These are phyloP conservation scores for Thalassarche chlororhynchos DNA, from an alignment of 2,113 vertebrate genomes.

Conservation along the genomic window DNA sequence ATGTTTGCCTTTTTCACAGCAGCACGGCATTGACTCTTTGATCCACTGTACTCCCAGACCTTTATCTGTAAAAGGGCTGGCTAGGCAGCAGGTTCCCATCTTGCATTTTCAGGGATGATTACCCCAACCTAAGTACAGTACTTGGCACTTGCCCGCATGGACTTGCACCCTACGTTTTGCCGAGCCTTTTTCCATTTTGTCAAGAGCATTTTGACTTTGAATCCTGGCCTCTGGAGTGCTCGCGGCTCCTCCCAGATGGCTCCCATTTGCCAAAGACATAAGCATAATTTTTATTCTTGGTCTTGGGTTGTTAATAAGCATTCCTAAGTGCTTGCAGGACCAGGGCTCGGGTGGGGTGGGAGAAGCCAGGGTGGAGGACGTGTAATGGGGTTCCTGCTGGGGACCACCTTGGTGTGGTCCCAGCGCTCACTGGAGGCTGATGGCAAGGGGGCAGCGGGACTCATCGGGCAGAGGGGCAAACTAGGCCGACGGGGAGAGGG, in stretches of 20 bases:
- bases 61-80: not conserved
- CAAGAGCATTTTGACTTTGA: not conserved
- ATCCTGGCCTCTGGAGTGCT: not conserved
- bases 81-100: not conserved
- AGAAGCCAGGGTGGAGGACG: not conserved
- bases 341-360: too few relatives aligned
- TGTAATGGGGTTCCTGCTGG: not conserved
- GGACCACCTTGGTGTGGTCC: not conserved
- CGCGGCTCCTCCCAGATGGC: rapidly evolving
- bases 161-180: not conserved
- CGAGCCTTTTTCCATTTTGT: not conserved
- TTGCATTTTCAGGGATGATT: not conserved
- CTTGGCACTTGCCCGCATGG: rapidly evolving
- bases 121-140: not conserved
- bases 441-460: not conserved
- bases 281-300: not conserved
- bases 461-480: too few relatives aligned
- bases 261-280: not conserved
- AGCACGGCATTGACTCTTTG: not conserved
- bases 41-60: not conserved
- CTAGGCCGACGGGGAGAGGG: too few relatives aligned
- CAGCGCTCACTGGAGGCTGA: not conserved
- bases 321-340: not conserved
- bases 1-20: not conserved
- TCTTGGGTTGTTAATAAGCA: rapidly evolving